These are phyloP conservation scores for Aulostomus chinensis DNA, from an alignment of 2,797 vertebrate species.

Conservation along the genomic window DNA sequence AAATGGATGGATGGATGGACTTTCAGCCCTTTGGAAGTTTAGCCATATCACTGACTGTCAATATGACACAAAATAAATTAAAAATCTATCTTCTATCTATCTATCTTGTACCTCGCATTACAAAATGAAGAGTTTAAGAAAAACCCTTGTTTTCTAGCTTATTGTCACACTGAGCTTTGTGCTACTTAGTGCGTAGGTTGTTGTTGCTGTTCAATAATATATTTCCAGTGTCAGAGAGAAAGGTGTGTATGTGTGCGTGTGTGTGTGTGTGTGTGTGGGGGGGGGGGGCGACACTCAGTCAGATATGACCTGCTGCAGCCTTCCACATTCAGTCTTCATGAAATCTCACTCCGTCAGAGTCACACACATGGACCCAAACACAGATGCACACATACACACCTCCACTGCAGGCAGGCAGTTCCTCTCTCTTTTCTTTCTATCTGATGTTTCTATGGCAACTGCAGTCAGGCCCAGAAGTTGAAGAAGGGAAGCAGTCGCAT, in stretches of 20 bases:
- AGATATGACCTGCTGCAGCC: constrained; percentile 34
- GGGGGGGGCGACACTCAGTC: constrained; percentile 13
- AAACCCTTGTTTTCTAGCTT: too few relatives aligned
- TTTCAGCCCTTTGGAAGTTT: too few relatives aligned
- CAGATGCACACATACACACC: constrained; percentile 13
- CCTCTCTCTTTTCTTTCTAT: constrained; percentile 31
- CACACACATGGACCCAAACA: constrained; percentile 11
- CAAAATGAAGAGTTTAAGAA: too few relatives aligned
- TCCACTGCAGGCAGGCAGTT: constrained; percentile 21
- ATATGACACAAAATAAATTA: too few relatives aligned
- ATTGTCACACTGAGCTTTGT: too few relatives aligned
- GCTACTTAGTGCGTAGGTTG: too few relatives aligned
- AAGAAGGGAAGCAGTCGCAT: constrained; percentile 33
- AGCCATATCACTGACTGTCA: too few relatives aligned
- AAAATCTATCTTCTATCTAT: too few relatives aligned
- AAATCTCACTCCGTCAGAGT: constrained; percentile 53
- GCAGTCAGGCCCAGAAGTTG: constrained; percentile 40
- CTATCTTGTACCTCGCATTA: too few relatives aligned
- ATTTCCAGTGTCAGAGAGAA: background rate
- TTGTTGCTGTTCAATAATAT: too few relatives aligned
- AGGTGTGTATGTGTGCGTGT: background rate
- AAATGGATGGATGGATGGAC: too few relatives aligned
- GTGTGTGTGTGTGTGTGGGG: background rate
- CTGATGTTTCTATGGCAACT: constrained; percentile 77
- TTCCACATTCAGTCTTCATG: constrained; percentile 45